Base-by-base conservation (phyloP, 2,113 vertebrate genomes). In the Desmodus rotundus region DNA sequence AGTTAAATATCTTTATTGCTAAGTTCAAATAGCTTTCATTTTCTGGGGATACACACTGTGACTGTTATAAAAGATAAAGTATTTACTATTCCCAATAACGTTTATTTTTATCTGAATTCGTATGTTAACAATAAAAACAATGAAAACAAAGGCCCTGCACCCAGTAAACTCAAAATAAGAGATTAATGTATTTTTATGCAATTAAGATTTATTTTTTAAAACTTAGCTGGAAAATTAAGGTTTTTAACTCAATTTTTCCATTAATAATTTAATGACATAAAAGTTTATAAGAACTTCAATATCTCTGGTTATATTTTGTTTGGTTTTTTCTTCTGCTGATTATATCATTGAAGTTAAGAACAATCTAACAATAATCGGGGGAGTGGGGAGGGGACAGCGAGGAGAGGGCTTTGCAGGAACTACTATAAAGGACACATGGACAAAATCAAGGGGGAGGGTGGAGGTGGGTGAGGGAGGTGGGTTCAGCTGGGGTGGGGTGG, bases 191-290 rank as follows among this genome's bases (percentile, higher is more conserved):
- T 80, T 12, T 87, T 56, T 22, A 70, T 81, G 26, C 3, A 89
- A 58, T 65, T 92, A 56, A 88, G 74, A 82, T 82, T 92, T 94
- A 19, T 78, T 92, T 94, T 76, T 26, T 26, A 43, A 77, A 87
- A 63, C 50, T 87, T 80, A 73, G 28, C 22, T 92, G 28, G 2
- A 65, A 93, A 56, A 77, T 72, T 89, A 7, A 82, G 8, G 65
- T 15, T 56, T 12, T 78, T 78, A 72, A 50, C 12, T 36, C 33
- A 92, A 8, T 20, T 63, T 50, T 47, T 87, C 31, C 3, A 73
- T 65, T 65, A 76, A 78, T 5, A 38, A 56, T 61, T 87, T 70
- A 81, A 68, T 76, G 70, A 68, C 4, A 63, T 47, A 77, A 56
- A 80, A 31, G 3, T 74, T 93, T 56, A 17, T 77, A 70, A 38